Evolutionary conservation across 2,888 invertebrate genomes (phyloP).

Genomic region (Electrophaes corylata): DNA sequence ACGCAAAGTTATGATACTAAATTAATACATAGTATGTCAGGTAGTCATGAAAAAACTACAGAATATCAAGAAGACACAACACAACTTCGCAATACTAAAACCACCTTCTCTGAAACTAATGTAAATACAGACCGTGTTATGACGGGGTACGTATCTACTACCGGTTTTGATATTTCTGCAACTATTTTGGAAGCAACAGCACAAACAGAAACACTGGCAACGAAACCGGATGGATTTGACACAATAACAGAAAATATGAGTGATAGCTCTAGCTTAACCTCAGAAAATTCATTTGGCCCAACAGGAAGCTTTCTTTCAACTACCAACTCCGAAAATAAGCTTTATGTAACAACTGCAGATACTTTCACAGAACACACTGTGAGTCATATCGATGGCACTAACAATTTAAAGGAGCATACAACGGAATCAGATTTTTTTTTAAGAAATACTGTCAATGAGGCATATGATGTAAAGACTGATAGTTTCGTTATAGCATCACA

Average conservation of each 20-base stretch:
- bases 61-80: slow-evolving; percentile 1
- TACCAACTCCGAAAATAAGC: not conserved
- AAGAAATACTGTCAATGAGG: not conserved
- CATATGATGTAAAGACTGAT: not conserved
- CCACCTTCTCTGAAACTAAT: not conserved
- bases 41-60: not conserved
- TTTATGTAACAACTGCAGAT: not conserved
- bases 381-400: not conserved
- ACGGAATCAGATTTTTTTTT: not conserved
- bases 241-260: slow-evolving; percentile 1
- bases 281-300: not conserved
- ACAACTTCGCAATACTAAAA: not conserved
- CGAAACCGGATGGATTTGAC: not conserved
- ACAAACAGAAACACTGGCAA: not conserved
- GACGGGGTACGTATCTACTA: not conserved
- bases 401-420: not conserved
- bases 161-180: slow-evolving; percentile 1
- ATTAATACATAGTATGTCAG: too few relatives aligned
- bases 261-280: not conserved
- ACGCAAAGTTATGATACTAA: not conserved
- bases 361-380: not conserved
- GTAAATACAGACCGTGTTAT: not conserved
- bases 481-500: not conserved
- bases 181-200: not conserved
- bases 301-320: not conserved